Evolutionary conservation across 92 coral and sea anemone genomes (phyloP).

Genomic region (Palythoa caribaeorum): DNA sequence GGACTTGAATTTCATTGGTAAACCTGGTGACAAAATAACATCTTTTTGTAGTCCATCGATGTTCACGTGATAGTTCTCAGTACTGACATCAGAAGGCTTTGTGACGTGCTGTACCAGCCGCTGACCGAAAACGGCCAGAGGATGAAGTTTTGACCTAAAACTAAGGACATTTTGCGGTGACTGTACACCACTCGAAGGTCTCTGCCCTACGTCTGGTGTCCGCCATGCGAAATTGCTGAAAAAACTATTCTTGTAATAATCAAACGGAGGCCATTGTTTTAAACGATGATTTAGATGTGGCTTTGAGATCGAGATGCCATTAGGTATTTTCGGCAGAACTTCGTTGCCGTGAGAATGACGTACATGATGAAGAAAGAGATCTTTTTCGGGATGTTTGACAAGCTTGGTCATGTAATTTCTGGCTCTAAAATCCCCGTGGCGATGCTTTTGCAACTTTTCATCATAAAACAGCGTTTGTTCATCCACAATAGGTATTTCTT

Average conservation of each 20-base stretch:
- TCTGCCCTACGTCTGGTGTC: neutral
- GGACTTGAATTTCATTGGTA: constrained; percentile 15
- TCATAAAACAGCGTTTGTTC: neutral
- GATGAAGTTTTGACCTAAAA: neutral
- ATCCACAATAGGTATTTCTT: neutral
- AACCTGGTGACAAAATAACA: constrained; percentile 9
- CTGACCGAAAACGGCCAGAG: neutral
- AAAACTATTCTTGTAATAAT: neutral
- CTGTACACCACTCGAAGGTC: neutral
- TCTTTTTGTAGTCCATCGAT: constrained; percentile 38
- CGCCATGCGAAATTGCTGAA: neutral
- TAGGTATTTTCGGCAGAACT: neutral
- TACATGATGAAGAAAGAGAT: neutral
- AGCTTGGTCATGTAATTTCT: neutral
- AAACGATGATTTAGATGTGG: neutral
- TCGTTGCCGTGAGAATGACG: neutral
- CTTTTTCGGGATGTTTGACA: neutral
- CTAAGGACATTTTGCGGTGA: neutral
- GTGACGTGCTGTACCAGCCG: neutral
- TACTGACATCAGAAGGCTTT: neutral
- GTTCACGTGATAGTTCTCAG: constrained; percentile 16
- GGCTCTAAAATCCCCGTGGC: too few species aligned
- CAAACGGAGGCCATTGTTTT: neutral
- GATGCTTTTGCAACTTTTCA: neutral
- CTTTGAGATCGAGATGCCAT: neutral